Percentiles rank a stretch among this genome's conserved stretches.
Evolutionary conservation across 2,797 vertebrate genomes (phyloP).

Genomic region (Bucorvus abyssinicus): DNA sequence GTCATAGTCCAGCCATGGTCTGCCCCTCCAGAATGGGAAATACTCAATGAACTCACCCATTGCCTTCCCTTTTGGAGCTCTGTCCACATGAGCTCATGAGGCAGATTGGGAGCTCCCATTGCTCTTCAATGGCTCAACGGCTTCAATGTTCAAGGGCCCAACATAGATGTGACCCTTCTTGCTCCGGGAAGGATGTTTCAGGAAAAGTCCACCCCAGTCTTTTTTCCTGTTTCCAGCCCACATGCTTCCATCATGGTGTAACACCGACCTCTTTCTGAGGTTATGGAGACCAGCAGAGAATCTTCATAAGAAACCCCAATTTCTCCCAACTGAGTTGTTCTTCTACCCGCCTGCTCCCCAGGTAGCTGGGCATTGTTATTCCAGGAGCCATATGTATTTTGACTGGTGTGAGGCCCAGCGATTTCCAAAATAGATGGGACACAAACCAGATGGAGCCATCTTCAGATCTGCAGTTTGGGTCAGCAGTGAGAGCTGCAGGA

Average conservation of each 20-base stretch:
- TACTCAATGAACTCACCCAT: not conserved
- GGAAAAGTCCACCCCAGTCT: not conserved
- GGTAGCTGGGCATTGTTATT: not conserved
- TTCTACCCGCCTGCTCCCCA: not conserved
- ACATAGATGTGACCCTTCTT: not conserved
- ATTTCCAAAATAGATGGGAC: not conserved
- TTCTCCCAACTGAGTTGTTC: not conserved
- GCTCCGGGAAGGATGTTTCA: not conserved
- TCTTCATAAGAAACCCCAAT: not conserved
- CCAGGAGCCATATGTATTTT: not conserved
- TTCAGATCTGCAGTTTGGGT: not conserved
- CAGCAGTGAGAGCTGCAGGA: not conserved
- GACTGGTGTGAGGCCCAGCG: not conserved
- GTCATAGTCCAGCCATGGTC: not conserved
- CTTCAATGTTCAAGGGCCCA: not conserved
- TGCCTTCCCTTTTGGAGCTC: not conserved
- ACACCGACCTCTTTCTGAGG: not conserved
- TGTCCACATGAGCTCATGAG: not conserved
- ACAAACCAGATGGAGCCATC: not conserved
- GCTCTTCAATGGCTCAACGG: too few relatives aligned
- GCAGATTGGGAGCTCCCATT: accelerated
- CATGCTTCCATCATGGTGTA: not conserved
- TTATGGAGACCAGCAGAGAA: not conserved
- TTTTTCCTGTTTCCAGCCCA: not conserved
- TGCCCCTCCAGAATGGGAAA: not conserved